Percentiles rank a stretch among this genome's conserved stretches.
Evolutionary conservation across 2,797 vertebrate species (phyloP).

Genomic region (Cyclopterus lumpus): DNA sequence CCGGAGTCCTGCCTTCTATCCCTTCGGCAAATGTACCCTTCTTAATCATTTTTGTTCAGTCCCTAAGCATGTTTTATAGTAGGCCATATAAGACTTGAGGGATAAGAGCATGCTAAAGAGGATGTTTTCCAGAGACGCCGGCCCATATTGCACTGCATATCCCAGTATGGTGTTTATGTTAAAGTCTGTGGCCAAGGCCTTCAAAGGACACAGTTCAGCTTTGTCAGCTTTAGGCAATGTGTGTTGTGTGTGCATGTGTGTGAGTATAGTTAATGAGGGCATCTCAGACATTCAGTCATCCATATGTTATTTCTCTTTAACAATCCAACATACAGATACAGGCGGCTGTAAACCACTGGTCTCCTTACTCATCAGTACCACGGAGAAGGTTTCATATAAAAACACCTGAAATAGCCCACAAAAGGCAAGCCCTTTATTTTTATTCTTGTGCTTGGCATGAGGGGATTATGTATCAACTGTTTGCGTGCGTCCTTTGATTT

Average conservation of each 20-base stretch:
- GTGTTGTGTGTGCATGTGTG: neutral
- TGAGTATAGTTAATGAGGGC: constrained; percentile 7
- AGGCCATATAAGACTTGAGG: neutral
- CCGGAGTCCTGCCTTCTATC: neutral
- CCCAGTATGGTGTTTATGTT: constrained; percentile 42
- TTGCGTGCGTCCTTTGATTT: constrained; percentile 76
- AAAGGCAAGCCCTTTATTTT: constrained; percentile 52
- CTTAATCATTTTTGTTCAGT: neutral
- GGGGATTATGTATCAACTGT: constrained; percentile 75
- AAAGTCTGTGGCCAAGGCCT: constrained; percentile 29
- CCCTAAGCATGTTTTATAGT: neutral
- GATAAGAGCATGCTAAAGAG: constrained; percentile 12
- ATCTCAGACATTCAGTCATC: constrained; percentile 46
- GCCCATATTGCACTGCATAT: constrained; percentile 9
- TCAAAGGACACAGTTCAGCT: constrained; percentile 41
- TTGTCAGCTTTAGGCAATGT: constrained; percentile 32
- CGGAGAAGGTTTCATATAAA: constrained; percentile 53
- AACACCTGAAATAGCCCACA: constrained; percentile 44
- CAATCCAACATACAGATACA: constrained; percentile 22
- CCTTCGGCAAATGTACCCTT: neutral
- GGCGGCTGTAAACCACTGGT: constrained; percentile 36
- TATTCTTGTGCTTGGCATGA: constrained; percentile 53
- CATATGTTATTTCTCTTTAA: constrained; percentile 41
- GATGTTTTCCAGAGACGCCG: constrained; percentile 25
- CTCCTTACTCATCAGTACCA: constrained; percentile 37